These are phyloP conservation scores for Drosophila ercepeae DNA, from an alignment of 1,140 invertebrate species.

Conservation along the genomic window DNA sequence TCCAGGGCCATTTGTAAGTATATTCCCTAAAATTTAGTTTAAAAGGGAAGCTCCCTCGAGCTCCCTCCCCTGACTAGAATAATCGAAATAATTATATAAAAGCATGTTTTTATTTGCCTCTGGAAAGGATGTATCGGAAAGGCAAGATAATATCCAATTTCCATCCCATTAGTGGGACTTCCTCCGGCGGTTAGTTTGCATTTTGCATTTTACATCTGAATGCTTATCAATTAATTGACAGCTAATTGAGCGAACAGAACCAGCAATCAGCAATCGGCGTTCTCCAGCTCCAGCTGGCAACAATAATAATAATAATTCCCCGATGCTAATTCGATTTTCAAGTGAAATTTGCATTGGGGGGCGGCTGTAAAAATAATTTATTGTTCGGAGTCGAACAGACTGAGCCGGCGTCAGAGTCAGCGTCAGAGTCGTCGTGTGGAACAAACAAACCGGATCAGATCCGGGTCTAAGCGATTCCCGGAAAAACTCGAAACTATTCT, in stretches of 20 bases:
- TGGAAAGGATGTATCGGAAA: background rate
- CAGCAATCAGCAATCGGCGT: constrained; percentile 37
- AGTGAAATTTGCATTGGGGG: constrained; percentile 37
- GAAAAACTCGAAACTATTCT: constrained; percentile 33
- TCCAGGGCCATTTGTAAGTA: constrained; percentile 80
- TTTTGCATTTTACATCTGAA: background rate
- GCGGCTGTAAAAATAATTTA: constrained; percentile 43
- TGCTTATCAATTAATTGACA: constrained; percentile 54
- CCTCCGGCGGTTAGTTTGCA: constrained; percentile 7
- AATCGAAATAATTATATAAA: too few species aligned
- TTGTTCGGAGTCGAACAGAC: constrained; percentile 11
- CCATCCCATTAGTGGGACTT: constrained; percentile 29
- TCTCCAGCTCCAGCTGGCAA: constrained; percentile 9
- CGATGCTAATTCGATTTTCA: constrained; percentile 41
- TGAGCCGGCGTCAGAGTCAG: background rate
- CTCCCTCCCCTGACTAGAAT: too few species aligned
- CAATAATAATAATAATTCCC: constrained; percentile 8
- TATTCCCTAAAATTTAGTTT: background rate
- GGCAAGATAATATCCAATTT: constrained; percentile 15
- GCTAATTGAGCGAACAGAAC: constrained; percentile 55
- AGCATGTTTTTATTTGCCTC: background rate
- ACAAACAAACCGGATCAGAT: constrained; percentile 44
- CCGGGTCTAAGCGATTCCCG: constrained; percentile 40
- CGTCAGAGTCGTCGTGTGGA: background rate
- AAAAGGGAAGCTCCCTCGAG: too few species aligned